A percentile compares a stretch with the other conserved stretches of the same genome.
phyloP scores from a whole-genome alignment of 2,888 invertebrate genomes.

The Miltochrista miniata region DNA sequence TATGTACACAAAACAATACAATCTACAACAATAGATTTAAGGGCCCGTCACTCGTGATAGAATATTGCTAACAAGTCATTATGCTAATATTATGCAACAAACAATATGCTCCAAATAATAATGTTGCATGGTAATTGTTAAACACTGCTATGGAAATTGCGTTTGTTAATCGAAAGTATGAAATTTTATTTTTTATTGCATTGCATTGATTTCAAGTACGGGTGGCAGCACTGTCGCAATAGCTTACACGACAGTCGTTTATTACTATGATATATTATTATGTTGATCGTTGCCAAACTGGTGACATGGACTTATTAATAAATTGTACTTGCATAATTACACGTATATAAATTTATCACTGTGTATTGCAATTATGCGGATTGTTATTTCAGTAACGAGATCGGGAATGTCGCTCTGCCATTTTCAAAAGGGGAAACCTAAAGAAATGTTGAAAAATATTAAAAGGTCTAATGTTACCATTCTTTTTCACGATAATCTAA shows the following conservation, averaged over 20 bases:
- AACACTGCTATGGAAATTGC: slow-evolving; percentile 42
- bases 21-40: slow-evolving; percentile 15
- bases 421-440: no score
- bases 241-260: slow-evolving; percentile 22
- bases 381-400: no score
- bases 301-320: slow-evolving; percentile 21
- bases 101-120: slow-evolving; percentile 40
- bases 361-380: background rate
- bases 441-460: no score
- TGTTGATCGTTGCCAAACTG: slow-evolving; percentile 4
- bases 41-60: slow-evolving; percentile 24
- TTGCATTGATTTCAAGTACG: slow-evolving; percentile 25
- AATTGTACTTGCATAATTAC: slow-evolving; percentile 20
- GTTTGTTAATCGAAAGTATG: slow-evolving; percentile 37
- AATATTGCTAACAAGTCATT: slow-evolving; percentile 42
- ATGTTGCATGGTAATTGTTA: slow-evolving; percentile 33
- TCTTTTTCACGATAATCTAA: no score
- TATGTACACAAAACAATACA: slow-evolving; percentile 12
- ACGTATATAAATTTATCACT: background rate
- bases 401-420: no score
- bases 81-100: slow-evolving; percentile 49
- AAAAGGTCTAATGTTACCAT: no score
- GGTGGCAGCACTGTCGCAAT: slow-evolving; percentile 30
- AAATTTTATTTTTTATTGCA: no score
- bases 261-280: slow-evolving; percentile 5